Percentiles rank a stretch among this genome's conserved stretches.
These are phyloP conservation scores for Rhynchotus rufescens DNA, from an alignment of 2,797 vertebrate genomes.

Conservation along the genomic window DNA sequence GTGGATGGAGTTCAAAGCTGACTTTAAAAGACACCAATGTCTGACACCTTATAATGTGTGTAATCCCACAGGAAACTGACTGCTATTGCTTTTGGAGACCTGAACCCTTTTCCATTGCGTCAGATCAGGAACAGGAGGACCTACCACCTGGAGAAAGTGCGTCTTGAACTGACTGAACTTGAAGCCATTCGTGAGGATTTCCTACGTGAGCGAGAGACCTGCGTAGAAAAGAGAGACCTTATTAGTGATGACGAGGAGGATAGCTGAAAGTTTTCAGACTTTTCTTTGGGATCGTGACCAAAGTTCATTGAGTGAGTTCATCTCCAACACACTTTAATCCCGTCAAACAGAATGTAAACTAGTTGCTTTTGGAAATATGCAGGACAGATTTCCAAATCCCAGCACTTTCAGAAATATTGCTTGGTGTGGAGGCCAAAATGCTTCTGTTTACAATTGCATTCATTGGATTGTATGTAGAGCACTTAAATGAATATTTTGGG, in stretches of 20 bases:
- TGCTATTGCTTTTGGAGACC: slow-evolving; percentile 92
- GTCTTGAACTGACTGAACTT: slow-evolving; percentile 93
- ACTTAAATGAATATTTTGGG: background rate
- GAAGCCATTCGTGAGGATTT: slow-evolving; percentile 97
- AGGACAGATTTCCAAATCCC: slow-evolving; percentile 59
- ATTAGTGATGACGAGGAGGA: slow-evolving; percentile 98
- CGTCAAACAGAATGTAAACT: slow-evolving; percentile 27
- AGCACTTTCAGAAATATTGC: slow-evolving; percentile 35
- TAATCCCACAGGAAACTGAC: slow-evolving; percentile 87
- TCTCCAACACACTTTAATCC: background rate
- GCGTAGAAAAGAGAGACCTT: slow-evolving; percentile 87
- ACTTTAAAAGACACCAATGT: background rate
- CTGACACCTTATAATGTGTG: background rate
- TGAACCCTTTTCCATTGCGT: slow-evolving; percentile 96
- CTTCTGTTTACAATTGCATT: slow-evolving; percentile 50
- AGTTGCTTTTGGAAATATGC: slow-evolving; percentile 64
- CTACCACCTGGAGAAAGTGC: slow-evolving; percentile 97
- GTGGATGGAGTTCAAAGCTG: background rate
- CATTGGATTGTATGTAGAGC: background rate
- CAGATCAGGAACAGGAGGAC: slow-evolving; percentile 94
- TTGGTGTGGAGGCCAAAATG: slow-evolving; percentile 35
- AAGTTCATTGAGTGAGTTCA: slow-evolving; percentile 4
- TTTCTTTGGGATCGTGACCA: slow-evolving; percentile 21
- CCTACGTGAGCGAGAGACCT: slow-evolving; percentile 89
- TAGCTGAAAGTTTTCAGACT: slow-evolving; percentile 67